Percentiles rank a stretch among this genome's conserved stretches.
Evolutionary conservation across 2,888 invertebrate species (phyloP).

Genomic region (Nysson spinosus): DNA sequence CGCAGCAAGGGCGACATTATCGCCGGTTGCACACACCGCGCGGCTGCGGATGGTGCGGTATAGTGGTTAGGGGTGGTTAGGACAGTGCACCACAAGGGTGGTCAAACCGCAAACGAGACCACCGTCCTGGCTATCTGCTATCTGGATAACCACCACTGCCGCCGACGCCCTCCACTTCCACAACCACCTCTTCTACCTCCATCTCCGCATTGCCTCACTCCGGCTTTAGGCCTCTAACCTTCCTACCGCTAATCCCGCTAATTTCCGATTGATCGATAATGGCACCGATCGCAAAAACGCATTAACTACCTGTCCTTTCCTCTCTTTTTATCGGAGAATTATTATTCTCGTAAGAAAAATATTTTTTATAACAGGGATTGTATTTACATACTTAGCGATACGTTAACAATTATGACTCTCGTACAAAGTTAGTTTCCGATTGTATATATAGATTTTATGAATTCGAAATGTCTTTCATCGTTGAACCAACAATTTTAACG

Average conservation of each 20-base stretch:
- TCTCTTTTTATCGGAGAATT: background rate
- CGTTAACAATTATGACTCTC: no score
- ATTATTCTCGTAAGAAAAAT: no score
- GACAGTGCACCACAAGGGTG: constrained; percentile 76
- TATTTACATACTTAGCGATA: no score
- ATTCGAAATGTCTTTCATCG: no score
- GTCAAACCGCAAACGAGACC: constrained; percentile 78
- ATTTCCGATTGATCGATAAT: constrained; percentile 61
- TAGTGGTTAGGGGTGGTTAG: constrained; percentile 74
- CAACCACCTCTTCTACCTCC: constrained; percentile 27
- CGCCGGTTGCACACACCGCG: constrained; percentile 72
- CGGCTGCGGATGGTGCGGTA: constrained; percentile 74
- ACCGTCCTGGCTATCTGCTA: constrained; percentile 77
- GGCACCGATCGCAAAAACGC: constrained; percentile 27
- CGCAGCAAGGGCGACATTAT: constrained; percentile 73
- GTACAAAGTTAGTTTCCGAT: no score
- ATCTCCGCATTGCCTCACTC: constrained; percentile 46
- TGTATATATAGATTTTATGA: no score
- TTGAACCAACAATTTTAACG: no score
- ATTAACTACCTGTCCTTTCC: constrained; percentile 30
- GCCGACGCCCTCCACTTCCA: constrained; percentile 45
- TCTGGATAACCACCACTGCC: constrained; percentile 76
- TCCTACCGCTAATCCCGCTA: constrained; percentile 66
- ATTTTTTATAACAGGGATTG: no score
- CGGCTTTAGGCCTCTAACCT: constrained; percentile 36